phyloP scores from a whole-genome alignment of 2,888 invertebrate genomes.

The Macrosoma leucophasiata region DNA sequence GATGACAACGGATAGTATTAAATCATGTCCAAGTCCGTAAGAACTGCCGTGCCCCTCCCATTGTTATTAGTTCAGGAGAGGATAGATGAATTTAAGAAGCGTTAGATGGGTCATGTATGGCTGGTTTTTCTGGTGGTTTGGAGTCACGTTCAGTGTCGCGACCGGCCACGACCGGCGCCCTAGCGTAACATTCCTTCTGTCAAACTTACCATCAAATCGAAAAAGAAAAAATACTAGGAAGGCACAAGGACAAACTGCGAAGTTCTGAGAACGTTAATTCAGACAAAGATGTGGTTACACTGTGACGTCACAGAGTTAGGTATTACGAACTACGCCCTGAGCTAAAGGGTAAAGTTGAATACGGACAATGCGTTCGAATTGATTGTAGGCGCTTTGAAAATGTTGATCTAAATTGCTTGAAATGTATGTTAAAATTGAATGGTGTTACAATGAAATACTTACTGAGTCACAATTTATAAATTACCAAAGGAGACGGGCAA shows the following conservation, averaged over 20 bases:
- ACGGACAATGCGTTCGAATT: too few species aligned
- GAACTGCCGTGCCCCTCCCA: constrained; percentile 33
- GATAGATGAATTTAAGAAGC: constrained; percentile 28
- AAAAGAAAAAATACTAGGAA: constrained; percentile 48
- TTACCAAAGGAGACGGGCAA: too few species aligned
- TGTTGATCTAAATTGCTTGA: too few species aligned
- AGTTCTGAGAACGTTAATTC: constrained; percentile 23
- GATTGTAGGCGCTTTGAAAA: too few species aligned
- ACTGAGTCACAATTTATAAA: too few species aligned
- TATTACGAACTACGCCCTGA: too few species aligned
- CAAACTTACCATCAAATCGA: constrained; percentile 58
- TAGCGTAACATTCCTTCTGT: constrained; percentile 61
- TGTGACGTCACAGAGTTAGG: too few species aligned
- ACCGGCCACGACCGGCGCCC: constrained; percentile 60
- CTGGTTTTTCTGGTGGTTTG: constrained; percentile 38
- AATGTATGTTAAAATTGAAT: too few species aligned
- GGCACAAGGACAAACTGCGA: constrained; percentile 45
- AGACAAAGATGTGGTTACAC: too few species aligned
- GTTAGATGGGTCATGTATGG: constrained; percentile 33
- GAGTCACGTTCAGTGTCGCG: constrained; percentile 56
- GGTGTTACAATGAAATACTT: too few species aligned
- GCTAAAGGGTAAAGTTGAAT: too few species aligned
- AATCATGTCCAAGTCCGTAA: constrained; percentile 39
- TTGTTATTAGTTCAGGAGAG: constrained; percentile 12
- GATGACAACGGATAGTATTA: constrained; percentile 67